phyloP scores from a whole-genome alignment of 2,113 vertebrate genomes.

The Rhabdomys dilectus region DNA sequence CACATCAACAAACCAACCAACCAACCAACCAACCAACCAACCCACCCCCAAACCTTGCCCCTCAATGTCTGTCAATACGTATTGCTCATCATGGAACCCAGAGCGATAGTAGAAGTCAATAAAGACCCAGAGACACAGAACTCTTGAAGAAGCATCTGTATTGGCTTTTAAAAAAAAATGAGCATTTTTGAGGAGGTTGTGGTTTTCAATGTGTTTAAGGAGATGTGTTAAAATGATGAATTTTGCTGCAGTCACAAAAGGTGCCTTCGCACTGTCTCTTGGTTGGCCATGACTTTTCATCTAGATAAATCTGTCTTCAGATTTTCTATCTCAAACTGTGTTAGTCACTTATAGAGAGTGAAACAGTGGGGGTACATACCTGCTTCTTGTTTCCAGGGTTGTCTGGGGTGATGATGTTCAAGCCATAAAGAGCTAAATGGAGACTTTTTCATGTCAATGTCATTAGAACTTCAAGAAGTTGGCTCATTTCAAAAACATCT shows the following conservation, averaged over 20 bases:
- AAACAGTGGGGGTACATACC: not conserved
- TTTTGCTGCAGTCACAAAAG: not conserved
- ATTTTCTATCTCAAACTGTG: not conserved
- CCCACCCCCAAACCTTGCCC: not conserved
- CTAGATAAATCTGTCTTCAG: constrained; percentile 25
- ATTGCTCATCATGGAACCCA: not conserved
- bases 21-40: no score
- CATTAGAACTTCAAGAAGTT: not conserved
- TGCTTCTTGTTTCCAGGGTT: not conserved
- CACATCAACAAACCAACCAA: not conserved
- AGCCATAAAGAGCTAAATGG: not conserved
- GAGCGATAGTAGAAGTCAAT: not conserved
- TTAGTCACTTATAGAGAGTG: not conserved
- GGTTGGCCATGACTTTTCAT: constrained; percentile 1
- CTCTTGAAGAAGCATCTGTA: not conserved
- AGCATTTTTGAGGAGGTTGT: not conserved
- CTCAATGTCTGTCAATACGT: not conserved
- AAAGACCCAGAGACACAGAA: not conserved
- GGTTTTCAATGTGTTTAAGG: no score
- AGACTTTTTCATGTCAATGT: not conserved
- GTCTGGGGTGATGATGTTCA: not conserved
- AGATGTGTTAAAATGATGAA: not conserved
- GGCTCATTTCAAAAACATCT: not conserved
- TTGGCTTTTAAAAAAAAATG: not conserved
- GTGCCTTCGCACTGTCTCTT: not conserved